These are phyloP conservation scores for Hermaeophaga mercurialis DNA, from an alignment of 2,888 invertebrate species.

Conservation along the genomic window DNA sequence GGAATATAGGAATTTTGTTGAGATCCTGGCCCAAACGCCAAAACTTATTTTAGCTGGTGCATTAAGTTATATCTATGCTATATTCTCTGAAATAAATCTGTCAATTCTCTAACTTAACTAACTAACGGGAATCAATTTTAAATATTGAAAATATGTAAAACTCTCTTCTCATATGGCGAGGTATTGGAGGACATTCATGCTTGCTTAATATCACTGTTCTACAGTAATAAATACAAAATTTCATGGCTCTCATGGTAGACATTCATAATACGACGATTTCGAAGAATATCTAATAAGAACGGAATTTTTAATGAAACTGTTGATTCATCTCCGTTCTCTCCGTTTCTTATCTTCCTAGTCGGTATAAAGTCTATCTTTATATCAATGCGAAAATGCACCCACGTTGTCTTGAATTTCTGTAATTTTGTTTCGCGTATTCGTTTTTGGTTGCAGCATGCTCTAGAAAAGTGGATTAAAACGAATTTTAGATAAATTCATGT, in stretches of 20 bases:
- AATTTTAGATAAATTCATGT: too few relatives aligned
- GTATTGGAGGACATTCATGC: background rate
- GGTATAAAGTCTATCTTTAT: constrained; percentile 1
- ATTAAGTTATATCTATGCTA: too few relatives aligned
- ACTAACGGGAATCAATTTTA: too few relatives aligned
- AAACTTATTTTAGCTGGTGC: too few relatives aligned
- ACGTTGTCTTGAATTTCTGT: background rate
- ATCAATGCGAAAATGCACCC: constrained; percentile 1
- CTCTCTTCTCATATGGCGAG: background rate
- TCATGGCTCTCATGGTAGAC: constrained; percentile 8
- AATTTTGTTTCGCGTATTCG: background rate
- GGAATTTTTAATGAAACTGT: constrained; percentile 22
- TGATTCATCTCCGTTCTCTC: constrained; percentile 16
- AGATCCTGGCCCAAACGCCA: too few relatives aligned
- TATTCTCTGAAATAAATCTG: too few relatives aligned
- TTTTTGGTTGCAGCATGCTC: too few relatives aligned
- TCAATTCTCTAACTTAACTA: too few relatives aligned
- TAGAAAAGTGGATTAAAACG: too few relatives aligned
- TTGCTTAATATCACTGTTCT: constrained; percentile 7
- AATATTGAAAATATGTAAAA: background rate
- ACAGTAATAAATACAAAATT: constrained; percentile 16
- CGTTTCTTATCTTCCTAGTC: background rate
- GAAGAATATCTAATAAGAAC: constrained; percentile 11
- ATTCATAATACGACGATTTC: constrained; percentile 16
- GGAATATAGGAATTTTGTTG: too few relatives aligned